Evolutionary conservation across 2,113 vertebrate species (phyloP), one percentile per base, ranked within the genome.

Genomic region (Amazona guildingii): DNA sequence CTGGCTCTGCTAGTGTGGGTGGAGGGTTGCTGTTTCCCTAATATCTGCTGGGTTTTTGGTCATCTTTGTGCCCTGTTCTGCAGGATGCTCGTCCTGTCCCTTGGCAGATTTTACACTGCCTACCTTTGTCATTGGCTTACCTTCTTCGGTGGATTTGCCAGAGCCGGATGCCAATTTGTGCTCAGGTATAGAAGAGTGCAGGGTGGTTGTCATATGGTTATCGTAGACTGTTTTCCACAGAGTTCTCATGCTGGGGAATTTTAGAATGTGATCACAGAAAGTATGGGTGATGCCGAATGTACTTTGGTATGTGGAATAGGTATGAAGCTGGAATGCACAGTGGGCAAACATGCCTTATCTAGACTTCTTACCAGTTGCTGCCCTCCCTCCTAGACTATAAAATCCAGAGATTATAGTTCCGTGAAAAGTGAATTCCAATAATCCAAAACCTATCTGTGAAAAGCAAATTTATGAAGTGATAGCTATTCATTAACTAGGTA

Each of bases 401-500:
- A 81, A 94, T 59, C 33, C 75, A 95, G 75, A 73, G 39, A 73
- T 83, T 11, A 7, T 19, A 29, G 29, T 54, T 70, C 49, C 52
- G 46, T 77, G 29, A 69, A 80, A 77, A 82, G 44, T 95, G 92
- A 83, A 61, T 90, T 81, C 86, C 82, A 64, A 64, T 88, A 96
- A 94, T 74, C 46, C 67, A 72, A 24, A 62, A 70, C 57, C 78
- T 85, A 43, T 76, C 79, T 72, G 28, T 55, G 78, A 77, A 88
- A 92, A 84, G 69, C 39, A 89, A 89, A 80, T 83, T 39, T 61
- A 52, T 74, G 31, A 33, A 91, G 29, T 29, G 33, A 13, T 55
- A 37, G 28, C 23, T 91, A 9, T 35, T 10, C 54, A 18, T 57
- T 76, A 78, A 54, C 46, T 41, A 43, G 33, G 27, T 46, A 73